Conservation (phyloP, 2,888 invertebrate genomes). For the Pegoplata infirma region DNA sequence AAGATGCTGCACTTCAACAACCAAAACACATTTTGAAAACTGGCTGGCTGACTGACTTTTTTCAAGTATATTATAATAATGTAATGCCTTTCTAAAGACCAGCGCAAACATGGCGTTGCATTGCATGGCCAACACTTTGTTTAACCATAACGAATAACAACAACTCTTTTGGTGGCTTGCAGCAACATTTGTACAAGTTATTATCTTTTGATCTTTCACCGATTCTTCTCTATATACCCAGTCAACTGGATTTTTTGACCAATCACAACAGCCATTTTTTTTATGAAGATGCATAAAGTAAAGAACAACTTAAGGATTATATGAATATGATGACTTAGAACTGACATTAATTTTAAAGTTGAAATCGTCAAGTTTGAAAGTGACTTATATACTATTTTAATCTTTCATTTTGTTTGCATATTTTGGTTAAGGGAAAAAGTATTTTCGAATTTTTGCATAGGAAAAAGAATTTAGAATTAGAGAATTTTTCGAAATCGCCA, state of each 20-base stretch:
- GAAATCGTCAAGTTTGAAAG: neutral
- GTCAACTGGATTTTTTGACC: constrained; percentile 43
- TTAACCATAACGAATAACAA: constrained; percentile 38
- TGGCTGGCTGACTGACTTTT: neutral
- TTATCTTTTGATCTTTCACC: constrained; percentile 64
- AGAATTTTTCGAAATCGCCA: no score
- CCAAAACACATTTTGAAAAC: neutral
- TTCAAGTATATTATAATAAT: no score
- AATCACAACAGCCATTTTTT: constrained; percentile 54
- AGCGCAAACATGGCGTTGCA: constrained; percentile 52
- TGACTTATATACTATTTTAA: constrained; percentile 1
- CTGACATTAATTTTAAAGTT: neutral
- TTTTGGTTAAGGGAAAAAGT: constrained; percentile 5
- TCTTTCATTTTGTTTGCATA: neutral
- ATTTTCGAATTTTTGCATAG: no score
- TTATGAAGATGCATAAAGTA: neutral
- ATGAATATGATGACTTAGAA: neutral
- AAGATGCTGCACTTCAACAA: neutral
- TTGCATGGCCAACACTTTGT: constrained; percentile 35
- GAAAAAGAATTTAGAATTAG: no score
- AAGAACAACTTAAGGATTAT: neutral
- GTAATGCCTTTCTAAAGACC: constrained; percentile 32
- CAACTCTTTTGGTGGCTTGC: constrained; percentile 32
- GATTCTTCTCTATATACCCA: constrained; percentile 48
- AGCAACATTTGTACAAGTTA: constrained; percentile 45